Base-by-base conservation (phyloP, 2,888 invertebrate species). In the Cordilura impudica region DNA sequence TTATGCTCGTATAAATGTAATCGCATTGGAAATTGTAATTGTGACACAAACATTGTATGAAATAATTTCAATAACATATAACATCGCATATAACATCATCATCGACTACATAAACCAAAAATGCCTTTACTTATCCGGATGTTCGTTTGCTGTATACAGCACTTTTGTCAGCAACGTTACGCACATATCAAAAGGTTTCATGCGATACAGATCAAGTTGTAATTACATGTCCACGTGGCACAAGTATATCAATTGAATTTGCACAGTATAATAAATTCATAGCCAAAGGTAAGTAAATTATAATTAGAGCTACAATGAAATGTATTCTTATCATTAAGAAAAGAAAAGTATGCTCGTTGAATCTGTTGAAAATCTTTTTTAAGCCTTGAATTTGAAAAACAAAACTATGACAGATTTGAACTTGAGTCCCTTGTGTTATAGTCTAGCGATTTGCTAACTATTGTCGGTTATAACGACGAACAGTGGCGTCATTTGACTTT, bases 161-260 rank as follows among this genome's bases (percentile, higher is more conserved):
- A 87, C 93, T 98, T 84, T 93, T 98, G 85, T 94, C 96, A 86
- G 97, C 97, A 85, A 97, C 97, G 39, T 92, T 98, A 85, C 93
- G 96, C 87, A 97, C 97, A 81, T 97, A 97, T 91, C 96, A 97
- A 88, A 94, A 95, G 84, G 96, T 95, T 54, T 96, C 96, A 61
- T 98, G 98, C 90, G 97, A 98, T 90, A 96, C 96, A 84, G 96
- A 98, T 87, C 93, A 94, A 88, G 94, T 98, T 88, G 93, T 94
- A 61, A 92, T 98, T 81, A 93, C 94, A 86, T 98, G 98, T 90
- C 98, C 98, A n/a, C 91, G 94, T 61, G 96, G 96, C 75, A 98
- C 98, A 45, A 95, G 96, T 85, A 97, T 98, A 88, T 94, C 95
- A 85, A 95, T 98, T 84, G 95, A 96, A 87, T 92, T 96, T 84